These are phyloP conservation scores for Mobula birostris DNA, from an alignment of 2,113 vertebrate species.

Conservation along the genomic window DNA sequence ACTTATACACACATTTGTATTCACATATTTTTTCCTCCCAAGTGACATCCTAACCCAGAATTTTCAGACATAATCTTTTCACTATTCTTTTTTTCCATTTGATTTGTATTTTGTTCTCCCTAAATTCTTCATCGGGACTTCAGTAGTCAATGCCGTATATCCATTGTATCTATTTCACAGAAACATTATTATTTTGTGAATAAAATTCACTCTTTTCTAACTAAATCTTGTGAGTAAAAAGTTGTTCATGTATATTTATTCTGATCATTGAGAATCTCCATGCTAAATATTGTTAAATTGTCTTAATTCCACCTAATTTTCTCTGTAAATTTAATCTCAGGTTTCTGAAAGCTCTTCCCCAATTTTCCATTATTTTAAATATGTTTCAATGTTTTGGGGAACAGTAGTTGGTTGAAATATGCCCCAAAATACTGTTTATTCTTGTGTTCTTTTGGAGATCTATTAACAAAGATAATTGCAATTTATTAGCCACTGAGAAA, in stretches of 20 bases:
- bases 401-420: neutral
- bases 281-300: too few relatives aligned
- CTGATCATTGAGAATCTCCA: neutral
- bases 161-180: neutral
- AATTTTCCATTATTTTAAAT: neutral
- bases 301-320: neutral
- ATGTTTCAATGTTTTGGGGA: neutral
- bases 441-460: neutral
- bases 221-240: neutral
- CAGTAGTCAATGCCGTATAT: neutral
- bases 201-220: neutral
- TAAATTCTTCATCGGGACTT: neutral
- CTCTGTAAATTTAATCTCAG: neutral
- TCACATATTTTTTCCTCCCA: neutral
- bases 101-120: neutral
- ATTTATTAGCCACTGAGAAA: neutral
- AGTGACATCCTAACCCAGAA: neutral
- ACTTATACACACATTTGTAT: too few relatives aligned
- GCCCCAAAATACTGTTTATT: neutral
- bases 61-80: neutral
- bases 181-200: neutral
- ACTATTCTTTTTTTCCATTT: neutral
- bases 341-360: neutral
- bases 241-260: neutral
- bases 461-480: neutral